Evolutionary conservation across 2,888 invertebrate species (phyloP), one percentile per base, ranked within the genome.

Genomic region (Alloplasta piceator): DNA sequence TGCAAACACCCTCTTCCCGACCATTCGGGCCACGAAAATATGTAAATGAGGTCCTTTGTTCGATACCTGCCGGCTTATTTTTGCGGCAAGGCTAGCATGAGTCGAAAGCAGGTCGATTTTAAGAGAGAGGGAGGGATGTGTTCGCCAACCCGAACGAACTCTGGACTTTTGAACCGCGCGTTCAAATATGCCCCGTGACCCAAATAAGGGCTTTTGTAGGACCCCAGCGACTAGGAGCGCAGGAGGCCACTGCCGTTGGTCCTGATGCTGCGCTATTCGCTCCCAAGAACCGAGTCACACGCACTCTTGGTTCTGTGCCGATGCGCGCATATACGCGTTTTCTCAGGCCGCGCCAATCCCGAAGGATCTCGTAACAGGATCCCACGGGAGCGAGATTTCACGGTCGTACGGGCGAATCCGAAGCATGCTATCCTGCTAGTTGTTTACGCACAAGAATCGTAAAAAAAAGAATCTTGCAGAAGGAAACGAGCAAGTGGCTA

Each of bases 161-260:
- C 64, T 66, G 55, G 70, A 41, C 71, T 68, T 64, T 70, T 71
- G 86, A 88, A 87, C 87, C 90, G 86, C 90, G 86, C 70, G 58
- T 43, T 85, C 85, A 86, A 87, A 87, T 86, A 68, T 75, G 88
- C 85, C 86, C 87, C 86, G 85, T 91, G 91, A 91, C 91, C 92
- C 91, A 91, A 90, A 91, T 91, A 92, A 92, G 91, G 92, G 92
- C 91, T 92, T 92, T 91, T 89, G 90, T 91, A 91, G 92, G 91
- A 92, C 90, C 91, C 90, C 87, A 79, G 74, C 52, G 86, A 92
- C 79, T 90, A 91, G 92, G 92, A 88, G 87, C 90, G 76, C 88
- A 92, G 88, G 78, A 87, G 61, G 36, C 50, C 46, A 52, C 3
- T 7, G 60, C 48, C 75, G 86, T 85, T 83, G 36, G 80, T 80